phyloP scores from a whole-genome alignment of 2,888 invertebrate genomes.

The Macrosiphum euphorbiae region DNA sequence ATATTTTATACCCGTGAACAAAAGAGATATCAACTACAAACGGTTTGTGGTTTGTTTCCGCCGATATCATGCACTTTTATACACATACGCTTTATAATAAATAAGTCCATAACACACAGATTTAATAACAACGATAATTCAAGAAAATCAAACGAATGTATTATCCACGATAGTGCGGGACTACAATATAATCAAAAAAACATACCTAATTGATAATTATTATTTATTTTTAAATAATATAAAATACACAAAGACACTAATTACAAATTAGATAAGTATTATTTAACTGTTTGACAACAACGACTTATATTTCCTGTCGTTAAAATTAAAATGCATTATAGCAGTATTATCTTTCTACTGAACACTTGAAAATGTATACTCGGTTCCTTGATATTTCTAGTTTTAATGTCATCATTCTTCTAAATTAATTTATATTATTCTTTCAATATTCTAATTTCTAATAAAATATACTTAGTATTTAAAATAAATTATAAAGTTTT shows the following conservation, averaged over 20 bases:
- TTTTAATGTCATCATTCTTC: background rate
- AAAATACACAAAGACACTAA: background rate
- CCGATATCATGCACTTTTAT: background rate
- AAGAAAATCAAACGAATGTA: background rate
- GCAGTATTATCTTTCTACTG: background rate
- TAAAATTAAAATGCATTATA: background rate
- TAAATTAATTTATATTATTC: background rate
- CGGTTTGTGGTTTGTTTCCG: background rate
- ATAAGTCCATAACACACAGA: background rate
- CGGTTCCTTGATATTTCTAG: background rate
- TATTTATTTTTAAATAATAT: background rate
- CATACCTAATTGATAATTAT: background rate
- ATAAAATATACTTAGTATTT: background rate
- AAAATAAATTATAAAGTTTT: background rate
- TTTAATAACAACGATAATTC: background rate
- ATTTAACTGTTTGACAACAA: conserved; percentile 2
- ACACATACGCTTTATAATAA: background rate
- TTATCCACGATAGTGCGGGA: background rate
- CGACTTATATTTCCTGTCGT: background rate
- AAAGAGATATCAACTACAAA: conserved; percentile 19
- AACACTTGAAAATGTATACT: background rate
- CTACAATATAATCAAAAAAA: background rate
- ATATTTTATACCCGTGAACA: background rate
- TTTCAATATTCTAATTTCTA: background rate
- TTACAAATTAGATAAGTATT: background rate